Percentiles rank a stretch among this genome's conserved stretches.
These are phyloP conservation scores for Caenorhabditis angaria DNA, from an alignment of 2,888 invertebrate species.

Conservation along the genomic window DNA sequence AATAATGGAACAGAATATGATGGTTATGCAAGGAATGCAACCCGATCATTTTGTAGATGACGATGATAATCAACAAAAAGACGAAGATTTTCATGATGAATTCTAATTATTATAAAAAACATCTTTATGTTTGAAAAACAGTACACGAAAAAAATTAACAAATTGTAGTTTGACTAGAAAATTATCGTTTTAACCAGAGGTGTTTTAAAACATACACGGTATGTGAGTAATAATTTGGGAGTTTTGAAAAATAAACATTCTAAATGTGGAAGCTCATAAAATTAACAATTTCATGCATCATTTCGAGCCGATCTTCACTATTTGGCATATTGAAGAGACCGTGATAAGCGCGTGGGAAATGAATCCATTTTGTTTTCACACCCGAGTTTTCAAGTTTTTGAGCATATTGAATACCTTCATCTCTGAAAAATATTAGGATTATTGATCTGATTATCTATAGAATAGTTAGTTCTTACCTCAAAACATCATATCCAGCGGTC, in stretches of 20 bases:
- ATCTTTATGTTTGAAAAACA: constrained; percentile 5
- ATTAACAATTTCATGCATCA: constrained; percentile 58
- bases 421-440: constrained; percentile 54
- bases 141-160: constrained; percentile 14
- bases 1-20: constrained; percentile 30
- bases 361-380: constrained; percentile 52
- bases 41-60: constrained; percentile 7
- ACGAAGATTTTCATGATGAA: not conserved
- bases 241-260: not conserved
- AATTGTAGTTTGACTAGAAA: constrained; percentile 38
- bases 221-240: not conserved
- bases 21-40: constrained; percentile 22
- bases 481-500: constrained; percentile 66
- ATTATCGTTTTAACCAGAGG: constrained; percentile 14
- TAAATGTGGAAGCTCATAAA: constrained; percentile 20
- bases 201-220: not conserved
- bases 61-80: not conserved
- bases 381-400: constrained; percentile 47
- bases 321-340: constrained; percentile 69
- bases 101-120: not conserved
- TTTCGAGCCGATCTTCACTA: constrained; percentile 52
- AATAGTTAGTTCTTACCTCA: constrained; percentile 30
- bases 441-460: not conserved
- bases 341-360: constrained; percentile 58
- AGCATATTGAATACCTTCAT: constrained; percentile 68